Evolutionary conservation across 2,113 vertebrate species (phyloP).

Genomic region (Calidris pugnax): DNA sequence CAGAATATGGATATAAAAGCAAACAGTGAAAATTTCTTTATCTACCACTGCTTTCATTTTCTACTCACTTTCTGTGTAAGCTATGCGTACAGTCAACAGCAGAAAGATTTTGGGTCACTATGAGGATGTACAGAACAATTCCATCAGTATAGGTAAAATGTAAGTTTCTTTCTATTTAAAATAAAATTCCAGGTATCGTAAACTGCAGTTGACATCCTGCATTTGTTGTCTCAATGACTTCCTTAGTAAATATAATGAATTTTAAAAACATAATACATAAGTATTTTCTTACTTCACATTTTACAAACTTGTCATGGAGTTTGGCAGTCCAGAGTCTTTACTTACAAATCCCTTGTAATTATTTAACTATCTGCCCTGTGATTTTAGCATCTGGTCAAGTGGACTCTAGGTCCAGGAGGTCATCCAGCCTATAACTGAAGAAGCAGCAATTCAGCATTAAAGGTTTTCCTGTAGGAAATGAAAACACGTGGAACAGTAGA

Average conservation of each 20-base stretch:
- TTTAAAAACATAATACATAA: background rate
- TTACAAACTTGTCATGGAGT: background rate
- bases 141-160: background rate
- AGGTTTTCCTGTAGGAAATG: background rate
- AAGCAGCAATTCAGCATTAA: background rate
- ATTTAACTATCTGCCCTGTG: background rate
- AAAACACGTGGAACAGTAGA: background rate
- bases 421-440: background rate
- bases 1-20: background rate
- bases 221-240: background rate
- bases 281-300: background rate
- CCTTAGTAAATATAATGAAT: background rate
- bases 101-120: background rate
- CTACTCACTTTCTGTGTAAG: background rate
- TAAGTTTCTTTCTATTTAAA: background rate
- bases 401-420: background rate
- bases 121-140: background rate
- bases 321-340: background rate
- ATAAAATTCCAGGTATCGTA: background rate
- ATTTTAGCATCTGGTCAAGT: background rate
- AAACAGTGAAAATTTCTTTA: background rate
- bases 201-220: background rate
- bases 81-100: background rate
- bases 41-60: background rate
- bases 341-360: background rate